Percentiles rank a stretch among this genome's conserved stretches.
Evolutionary conservation across 1,140 invertebrate species (phyloP).

Genomic region (Eciton burchellii): DNA sequence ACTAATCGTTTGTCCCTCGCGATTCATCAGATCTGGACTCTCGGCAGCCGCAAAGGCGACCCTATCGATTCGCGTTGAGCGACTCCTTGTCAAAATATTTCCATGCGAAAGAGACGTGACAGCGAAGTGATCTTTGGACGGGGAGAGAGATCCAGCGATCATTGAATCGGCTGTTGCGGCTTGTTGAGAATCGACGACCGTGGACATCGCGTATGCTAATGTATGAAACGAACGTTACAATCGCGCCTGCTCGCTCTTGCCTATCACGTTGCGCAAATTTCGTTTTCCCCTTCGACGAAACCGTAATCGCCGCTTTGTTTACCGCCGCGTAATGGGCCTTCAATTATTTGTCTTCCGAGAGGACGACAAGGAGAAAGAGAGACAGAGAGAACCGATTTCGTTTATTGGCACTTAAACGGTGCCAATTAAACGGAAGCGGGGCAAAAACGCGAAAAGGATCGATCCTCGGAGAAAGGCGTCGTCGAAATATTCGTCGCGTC

Average conservation of each 20-base stretch:
- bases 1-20: background rate
- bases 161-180: constrained; percentile 39
- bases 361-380: too few species aligned
- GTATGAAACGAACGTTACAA: constrained; percentile 33
- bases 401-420: background rate
- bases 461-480: background rate
- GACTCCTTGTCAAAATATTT: constrained; percentile 32
- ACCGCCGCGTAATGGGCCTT: background rate
- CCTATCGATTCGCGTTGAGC: constrained; percentile 23
- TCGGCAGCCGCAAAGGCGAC: background rate
- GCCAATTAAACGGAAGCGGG: too few species aligned
- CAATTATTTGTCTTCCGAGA: background rate
- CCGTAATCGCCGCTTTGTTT: background rate
- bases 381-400: background rate
- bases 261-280: constrained; percentile 24
- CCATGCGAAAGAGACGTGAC: constrained; percentile 29
- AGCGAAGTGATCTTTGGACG: constrained; percentile 40
- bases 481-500: background rate
- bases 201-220: constrained; percentile 28
- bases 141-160: constrained; percentile 25
- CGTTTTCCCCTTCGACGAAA: constrained; percentile 2
- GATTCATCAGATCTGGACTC: constrained; percentile 17
- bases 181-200: background rate
- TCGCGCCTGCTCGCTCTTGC: background rate
- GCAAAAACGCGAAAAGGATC: constrained; percentile 2